Evolutionary conservation across 2,113 vertebrate species (phyloP), one percentile per base, ranked within the genome.

Genomic region (Gymnarchus niloticus): DNA sequence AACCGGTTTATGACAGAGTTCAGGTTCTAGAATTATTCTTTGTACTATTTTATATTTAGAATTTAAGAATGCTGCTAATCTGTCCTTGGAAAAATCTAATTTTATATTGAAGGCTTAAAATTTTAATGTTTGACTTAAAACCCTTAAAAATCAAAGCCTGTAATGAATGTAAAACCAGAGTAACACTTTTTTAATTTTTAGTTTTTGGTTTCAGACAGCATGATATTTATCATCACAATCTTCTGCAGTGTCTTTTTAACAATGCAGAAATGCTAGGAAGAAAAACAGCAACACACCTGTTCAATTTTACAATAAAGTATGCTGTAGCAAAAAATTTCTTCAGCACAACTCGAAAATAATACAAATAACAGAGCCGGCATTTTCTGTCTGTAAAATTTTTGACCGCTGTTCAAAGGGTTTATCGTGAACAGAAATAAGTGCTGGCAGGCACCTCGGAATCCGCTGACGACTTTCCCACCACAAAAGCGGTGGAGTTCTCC

Each of bases 391-490:
- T 56, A 17, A 57, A 57, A 6, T 28, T 41, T 28, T 73, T 73
- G 33, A 12, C 65, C 65, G 25, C 33, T 19, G 65, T 73, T 73
- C 65, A 41, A 73, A 73, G 14, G 33, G 14, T 41, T 12, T 41
- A 17, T 41, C 41, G 19, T 19, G 65, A 83, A 69, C n/a, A 65
- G 56, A 88, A 88, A 48, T 88, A 90, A 84, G 86, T 89, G 85
- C 87, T 91, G 0, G 87, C 89, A 0, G 91, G 91, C 7, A 94
- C 88, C 57, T 93, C 91, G 0, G 90, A 91, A 57, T 91, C 85
- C 3, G 91, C 92, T 46, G 87, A 91, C 52, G 85, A 87, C 57
- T 92, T 93, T n/a, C 92, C 92, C 21, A 89, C 92, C 0, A 84
- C 83, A 3, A 88, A 78, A 12, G 88, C 90, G 25, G 91, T 83